A percentile compares a stretch with the other conserved stretches of the same genome.
These are phyloP conservation scores for Melolontha melolontha DNA, from an alignment of 2,888 invertebrate genomes.

Conservation along the genomic window DNA sequence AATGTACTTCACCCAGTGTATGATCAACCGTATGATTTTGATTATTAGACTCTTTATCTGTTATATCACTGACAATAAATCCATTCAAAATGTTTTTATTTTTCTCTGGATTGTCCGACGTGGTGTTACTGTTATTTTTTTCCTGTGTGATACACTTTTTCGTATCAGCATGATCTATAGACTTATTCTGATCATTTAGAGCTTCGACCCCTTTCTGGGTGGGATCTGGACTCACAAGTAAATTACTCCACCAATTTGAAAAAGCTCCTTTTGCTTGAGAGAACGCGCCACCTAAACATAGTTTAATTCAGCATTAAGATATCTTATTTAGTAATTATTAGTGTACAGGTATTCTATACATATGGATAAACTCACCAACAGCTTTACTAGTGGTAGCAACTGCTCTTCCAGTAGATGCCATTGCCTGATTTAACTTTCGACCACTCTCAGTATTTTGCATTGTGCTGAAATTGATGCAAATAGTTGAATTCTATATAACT, in stretches of 20 bases:
- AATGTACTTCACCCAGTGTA: slow-evolving; percentile 58
- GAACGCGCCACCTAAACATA: slow-evolving; percentile 78
- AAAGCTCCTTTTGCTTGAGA: slow-evolving; percentile 91
- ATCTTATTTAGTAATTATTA: background rate
- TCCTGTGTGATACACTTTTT: slow-evolving; percentile 17
- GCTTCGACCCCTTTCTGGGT: slow-evolving; percentile 55
- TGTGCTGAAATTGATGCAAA: slow-evolving; percentile 72
- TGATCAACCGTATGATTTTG: slow-evolving; percentile 47
- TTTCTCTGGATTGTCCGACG: slow-evolving; percentile 45
- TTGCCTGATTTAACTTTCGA: slow-evolving; percentile 92
- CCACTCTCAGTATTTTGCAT: slow-evolving; percentile 96
- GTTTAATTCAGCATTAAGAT: background rate
- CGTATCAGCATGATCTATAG: slow-evolving; percentile 44
- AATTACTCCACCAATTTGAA: slow-evolving; percentile 87
- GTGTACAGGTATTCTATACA: background rate
- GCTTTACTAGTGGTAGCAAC: slow-evolving; percentile 84
- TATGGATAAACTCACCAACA: slow-evolving; percentile 69
- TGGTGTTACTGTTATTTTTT: slow-evolving; percentile 45
- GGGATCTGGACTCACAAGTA: slow-evolving; percentile 69
- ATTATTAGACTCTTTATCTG: slow-evolving; percentile 27
- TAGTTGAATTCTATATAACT: slow-evolving; percentile 7
- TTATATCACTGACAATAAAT: slow-evolving; percentile 38
- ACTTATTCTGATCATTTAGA: slow-evolving; percentile 46
- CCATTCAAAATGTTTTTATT: slow-evolving; percentile 41
- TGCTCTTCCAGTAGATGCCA: slow-evolving; percentile 90